These are phyloP conservation scores for Habrosyne pyritoides DNA, from an alignment of 2,888 invertebrate species.

Conservation along the genomic window DNA sequence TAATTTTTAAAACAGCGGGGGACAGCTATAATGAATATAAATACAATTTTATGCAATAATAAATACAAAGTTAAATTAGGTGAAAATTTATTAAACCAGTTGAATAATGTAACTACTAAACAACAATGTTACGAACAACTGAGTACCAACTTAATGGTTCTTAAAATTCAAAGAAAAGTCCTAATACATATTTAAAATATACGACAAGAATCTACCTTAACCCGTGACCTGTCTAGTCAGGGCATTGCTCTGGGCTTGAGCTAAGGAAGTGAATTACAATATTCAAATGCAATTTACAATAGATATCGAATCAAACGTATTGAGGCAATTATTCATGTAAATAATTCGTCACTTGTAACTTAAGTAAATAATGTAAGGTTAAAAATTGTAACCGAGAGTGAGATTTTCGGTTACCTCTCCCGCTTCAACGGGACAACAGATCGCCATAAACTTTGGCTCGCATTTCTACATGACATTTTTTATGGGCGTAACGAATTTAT, in stretches of 20 bases:
- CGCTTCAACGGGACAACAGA: too few species aligned
- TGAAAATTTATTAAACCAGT: background rate
- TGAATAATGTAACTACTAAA: background rate
- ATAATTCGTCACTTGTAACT: too few species aligned
- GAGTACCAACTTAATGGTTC: background rate
- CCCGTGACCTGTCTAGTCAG: slow-evolving; percentile 2
- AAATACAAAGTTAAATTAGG: too few species aligned
- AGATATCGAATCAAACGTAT: background rate
- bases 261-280: slow-evolving; percentile 1
- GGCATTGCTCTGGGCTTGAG: background rate
- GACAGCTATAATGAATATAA: too few species aligned
- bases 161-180: background rate
- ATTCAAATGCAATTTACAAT: background rate
- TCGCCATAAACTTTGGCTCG: too few species aligned
- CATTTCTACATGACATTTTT: too few species aligned
- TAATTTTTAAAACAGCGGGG: too few species aligned
- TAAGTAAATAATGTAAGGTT: background rate
- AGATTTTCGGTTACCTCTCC: too few species aligned
- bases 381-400: too few species aligned
- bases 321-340: background rate
- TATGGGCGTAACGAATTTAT: too few species aligned
- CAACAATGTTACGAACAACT: background rate
- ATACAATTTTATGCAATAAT: too few species aligned
- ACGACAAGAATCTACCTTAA: background rate
- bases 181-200: slow-evolving; percentile 2